Conservation (phyloP, 2,113 vertebrate species). For the Patagioenas fasciata region DNA sequence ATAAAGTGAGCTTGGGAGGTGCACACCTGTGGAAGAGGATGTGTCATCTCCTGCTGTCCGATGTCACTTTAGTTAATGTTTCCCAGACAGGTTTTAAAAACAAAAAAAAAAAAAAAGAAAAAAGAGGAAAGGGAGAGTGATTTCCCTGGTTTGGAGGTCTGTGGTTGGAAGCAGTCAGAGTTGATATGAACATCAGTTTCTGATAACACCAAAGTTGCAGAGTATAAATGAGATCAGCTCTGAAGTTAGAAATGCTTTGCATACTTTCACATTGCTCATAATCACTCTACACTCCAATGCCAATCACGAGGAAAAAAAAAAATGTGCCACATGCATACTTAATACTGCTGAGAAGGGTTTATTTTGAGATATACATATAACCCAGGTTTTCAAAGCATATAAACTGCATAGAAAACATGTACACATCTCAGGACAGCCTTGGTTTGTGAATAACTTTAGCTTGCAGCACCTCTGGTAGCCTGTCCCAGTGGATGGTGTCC, state of each 20-base stretch:
- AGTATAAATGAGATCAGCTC: not conserved
- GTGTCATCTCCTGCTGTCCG: not conserved
- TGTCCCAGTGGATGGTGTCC: not conserved
- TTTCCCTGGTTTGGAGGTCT: not conserved
- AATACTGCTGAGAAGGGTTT: not conserved
- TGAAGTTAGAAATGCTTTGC: not conserved
- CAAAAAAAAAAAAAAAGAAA: not conserved
- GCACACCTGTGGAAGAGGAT: not conserved
- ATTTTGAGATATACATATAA: not conserved
- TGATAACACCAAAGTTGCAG: not conserved
- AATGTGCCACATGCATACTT: not conserved
- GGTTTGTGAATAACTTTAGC: not conserved
- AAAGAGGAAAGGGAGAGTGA: fast-evolving
- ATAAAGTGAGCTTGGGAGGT: not conserved
- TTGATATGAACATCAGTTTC: fast-evolving
- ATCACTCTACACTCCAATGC: not conserved
- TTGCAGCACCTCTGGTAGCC: not conserved
- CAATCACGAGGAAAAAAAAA: not conserved
- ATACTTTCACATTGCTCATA: not conserved
- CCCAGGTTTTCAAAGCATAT: not conserved
- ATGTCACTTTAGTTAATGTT: not conserved
- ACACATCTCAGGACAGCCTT: not conserved
- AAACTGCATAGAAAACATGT: not conserved
- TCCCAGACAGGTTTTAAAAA: not conserved
- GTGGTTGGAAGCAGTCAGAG: not conserved